Percentiles rank a stretch among this genome's conserved stretches.
These are phyloP conservation scores for Alloplasta piceator DNA, from an alignment of 2,888 invertebrate genomes.

Conservation along the genomic window DNA sequence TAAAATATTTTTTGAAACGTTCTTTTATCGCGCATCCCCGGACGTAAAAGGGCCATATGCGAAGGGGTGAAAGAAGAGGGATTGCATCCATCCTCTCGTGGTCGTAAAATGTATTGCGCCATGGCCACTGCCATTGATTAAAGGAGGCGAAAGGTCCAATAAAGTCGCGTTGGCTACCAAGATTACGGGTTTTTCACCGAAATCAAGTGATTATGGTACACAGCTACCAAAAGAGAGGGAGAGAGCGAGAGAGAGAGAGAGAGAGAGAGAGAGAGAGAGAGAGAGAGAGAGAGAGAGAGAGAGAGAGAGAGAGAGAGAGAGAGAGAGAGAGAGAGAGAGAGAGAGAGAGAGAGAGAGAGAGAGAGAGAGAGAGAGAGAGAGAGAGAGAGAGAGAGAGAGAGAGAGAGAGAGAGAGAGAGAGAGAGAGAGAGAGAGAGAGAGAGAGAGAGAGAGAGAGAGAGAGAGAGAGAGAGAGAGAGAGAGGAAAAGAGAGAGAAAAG, in stretches of 20 bases:
- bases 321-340: too few species aligned
- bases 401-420: not conserved
- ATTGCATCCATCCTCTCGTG: slow-evolving; percentile 21
- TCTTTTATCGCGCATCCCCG: too few species aligned
- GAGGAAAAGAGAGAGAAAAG: not conserved
- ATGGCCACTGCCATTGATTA: slow-evolving; percentile 71
- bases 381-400: not conserved
- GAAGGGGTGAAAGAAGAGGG: not conserved
- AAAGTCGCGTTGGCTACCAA: slow-evolving; percentile 60
- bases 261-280: not conserved
- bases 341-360: not conserved
- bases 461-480: not conserved
- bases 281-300: not conserved
- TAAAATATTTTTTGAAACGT: too few species aligned
- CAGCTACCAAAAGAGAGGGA: slow-evolving; percentile 9
- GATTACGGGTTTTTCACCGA: slow-evolving; percentile 58
- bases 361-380: not conserved
- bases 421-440: not conserved
- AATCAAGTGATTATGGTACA: slow-evolving; percentile 71
- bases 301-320: not conserved
- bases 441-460: not conserved
- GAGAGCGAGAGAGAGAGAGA: too few species aligned
- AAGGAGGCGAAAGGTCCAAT: slow-evolving; percentile 71
- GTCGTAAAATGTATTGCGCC: slow-evolving; percentile 67
- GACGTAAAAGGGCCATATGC: too few species aligned